Base-by-base conservation (phyloP, 2,113 vertebrate genomes). In the Corynorhinus townsendii region DNA sequence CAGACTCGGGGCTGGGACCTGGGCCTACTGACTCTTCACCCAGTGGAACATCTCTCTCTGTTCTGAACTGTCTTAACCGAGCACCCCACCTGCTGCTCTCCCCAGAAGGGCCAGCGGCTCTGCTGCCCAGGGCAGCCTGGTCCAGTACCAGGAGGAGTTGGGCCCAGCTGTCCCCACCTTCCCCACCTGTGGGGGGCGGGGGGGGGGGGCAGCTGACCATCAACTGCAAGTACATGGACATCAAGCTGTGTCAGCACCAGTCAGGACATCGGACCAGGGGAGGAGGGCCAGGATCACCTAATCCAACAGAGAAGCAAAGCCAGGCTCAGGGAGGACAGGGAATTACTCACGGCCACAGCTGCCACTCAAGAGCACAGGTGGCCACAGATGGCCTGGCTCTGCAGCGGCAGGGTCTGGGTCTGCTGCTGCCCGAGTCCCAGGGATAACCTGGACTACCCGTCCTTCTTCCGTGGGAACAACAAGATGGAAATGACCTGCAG, bases 291-390 rank as follows among this genome's bases (percentile, higher is more conserved):
- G 56, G 40, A 38, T 47, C 79, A 79, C 28, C 69, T n/a, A 43
- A 38, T n/a, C 82, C 49, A 75, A 38, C 35, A 82, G 24, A 71
- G 71, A 71, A 56, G 89, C 80, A 79, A 76, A 86, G 71, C 79
- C 73, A 89, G 86, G 75, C 54, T 86, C 72, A 14, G 35, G n/a
- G 15, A 17, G 76, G 26, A 40, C 1, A 68, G 19, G 73, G 35
- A 71, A 47, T 35, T 66, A 62, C 12, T 33, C 40, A 19, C 0
- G 11, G n/a, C 35, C 68, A 54, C 17, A 49, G 71, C 76, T 75
- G 40, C 5, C 28, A 47, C 10, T 30, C 5, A 22, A 43, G 62
- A 73, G 81, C 66, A 71, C 45, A 81, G 81, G 82, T 62, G 38
- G 86, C 52, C 7, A 3, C 40, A 54, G 73, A 77, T 56, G 83